A percentile compares a stretch with the other conserved stretches of the same genome.
Evolutionary conservation across 2,888 invertebrate genomes (phyloP).

Genomic region (Drosophila picticornis): DNA sequence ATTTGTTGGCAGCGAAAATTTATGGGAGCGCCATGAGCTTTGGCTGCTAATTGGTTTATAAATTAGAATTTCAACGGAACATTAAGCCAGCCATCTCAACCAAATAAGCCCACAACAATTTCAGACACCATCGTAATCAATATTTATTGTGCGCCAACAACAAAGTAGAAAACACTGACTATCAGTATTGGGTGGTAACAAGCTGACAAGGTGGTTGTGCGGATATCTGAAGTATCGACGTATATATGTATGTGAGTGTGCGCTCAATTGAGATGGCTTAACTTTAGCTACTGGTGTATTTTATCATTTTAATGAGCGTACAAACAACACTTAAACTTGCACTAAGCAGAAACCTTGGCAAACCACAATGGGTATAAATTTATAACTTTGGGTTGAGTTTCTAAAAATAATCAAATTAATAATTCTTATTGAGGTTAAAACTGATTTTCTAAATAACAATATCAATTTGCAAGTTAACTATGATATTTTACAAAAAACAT

Average conservation of each 20-base stretch:
- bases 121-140: conserved; percentile 65
- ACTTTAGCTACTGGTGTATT: conserved; percentile 16
- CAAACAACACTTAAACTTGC: background rate
- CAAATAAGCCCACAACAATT: conserved; percentile 65
- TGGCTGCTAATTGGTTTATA: conserved; percentile 76
- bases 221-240: conserved; percentile 5
- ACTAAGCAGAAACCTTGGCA: background rate
- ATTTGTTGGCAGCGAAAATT: conserved; percentile 65
- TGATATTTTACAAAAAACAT: background rate
- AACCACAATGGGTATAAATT: too few species aligned
- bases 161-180: conserved; percentile 17
- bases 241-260: conserved; percentile 7
- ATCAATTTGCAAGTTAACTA: background rate
- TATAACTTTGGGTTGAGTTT: background rate
- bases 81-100: conserved; percentile 70
- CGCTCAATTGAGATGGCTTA: conserved; percentile 32
- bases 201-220: conserved; percentile 18
- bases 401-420: background rate
- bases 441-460: background rate
- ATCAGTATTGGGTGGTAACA: conserved; percentile 37
- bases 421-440: background rate
- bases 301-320: conserved; percentile 11
- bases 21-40: conserved; percentile 62
- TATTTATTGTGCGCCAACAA: conserved; percentile 59
- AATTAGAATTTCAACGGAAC: conserved; percentile 73